Conservation (phyloP, 2,113 vertebrate genomes). For the Oreochromis aureus region DNA sequence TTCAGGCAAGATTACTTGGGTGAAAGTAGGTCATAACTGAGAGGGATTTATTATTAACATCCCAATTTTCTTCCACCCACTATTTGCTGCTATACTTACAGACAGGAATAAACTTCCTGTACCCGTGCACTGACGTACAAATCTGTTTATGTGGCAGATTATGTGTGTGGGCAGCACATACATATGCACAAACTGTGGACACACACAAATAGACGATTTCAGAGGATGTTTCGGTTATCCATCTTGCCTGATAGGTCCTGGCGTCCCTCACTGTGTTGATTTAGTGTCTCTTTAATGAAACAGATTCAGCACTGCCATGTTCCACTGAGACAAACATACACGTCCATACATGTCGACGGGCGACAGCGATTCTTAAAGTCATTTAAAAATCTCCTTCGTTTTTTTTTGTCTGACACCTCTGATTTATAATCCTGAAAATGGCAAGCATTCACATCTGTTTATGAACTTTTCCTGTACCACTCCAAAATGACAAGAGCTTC, state of each 20-base stretch:
- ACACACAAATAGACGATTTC: slow-evolving; percentile 6
- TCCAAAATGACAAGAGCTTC: background rate
- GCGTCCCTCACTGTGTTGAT: slow-evolving; percentile 49
- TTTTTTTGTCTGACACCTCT: slow-evolving; percentile 6
- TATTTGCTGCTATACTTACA: slow-evolving; percentile 43
- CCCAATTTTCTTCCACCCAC: slow-evolving; percentile 38
- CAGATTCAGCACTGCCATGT: slow-evolving; percentile 35
- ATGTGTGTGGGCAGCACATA: slow-evolving; percentile 6
- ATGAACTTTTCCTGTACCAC: background rate
- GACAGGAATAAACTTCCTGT: slow-evolving; percentile 11
- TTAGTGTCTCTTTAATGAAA: slow-evolving; percentile 62
- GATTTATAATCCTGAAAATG: background rate
- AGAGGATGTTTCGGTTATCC: slow-evolving; percentile 48
- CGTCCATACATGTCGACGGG: background rate
- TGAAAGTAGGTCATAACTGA: slow-evolving; percentile 62
- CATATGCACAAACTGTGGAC: background rate
- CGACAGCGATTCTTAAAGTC: slow-evolving; percentile 5
- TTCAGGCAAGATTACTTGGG: slow-evolving; percentile 32
- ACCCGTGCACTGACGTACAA: slow-evolving; percentile 27
- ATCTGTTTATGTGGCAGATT: slow-evolving; percentile 36
- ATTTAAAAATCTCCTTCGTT: background rate
- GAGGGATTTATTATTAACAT: slow-evolving; percentile 36
- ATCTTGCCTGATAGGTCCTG: slow-evolving; percentile 43
- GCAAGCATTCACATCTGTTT: background rate
- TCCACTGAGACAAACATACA: background rate